Evolutionary conservation across 30 jellyfish, hydroid and myxozoan species (phyloP), one percentile per base, ranked within the genome.

Genomic region (Hydra vulgaris): DNA sequence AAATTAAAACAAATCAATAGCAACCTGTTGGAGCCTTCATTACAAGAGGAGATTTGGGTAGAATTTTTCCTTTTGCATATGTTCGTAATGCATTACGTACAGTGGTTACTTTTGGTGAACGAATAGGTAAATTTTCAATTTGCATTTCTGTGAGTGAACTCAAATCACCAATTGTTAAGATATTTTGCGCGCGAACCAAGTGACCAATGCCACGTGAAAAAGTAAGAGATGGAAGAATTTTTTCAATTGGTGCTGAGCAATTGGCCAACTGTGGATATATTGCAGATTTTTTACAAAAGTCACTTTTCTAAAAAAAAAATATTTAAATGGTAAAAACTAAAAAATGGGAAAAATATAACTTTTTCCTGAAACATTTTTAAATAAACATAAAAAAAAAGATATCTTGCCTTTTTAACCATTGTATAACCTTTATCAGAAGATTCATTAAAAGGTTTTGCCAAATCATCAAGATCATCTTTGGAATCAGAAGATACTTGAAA

Each of bases 121-220:
- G 95, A 20, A 90, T 85, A 17, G 97, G 97, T n/a, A 90, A 88
- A 17, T 79, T 69, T 77, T 90, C 94, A 17, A 90, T 86, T 53
- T 90, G 97, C 15, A 76, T 24, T 56, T 86, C 96, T 24, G 95
- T 80, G 74, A 90, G 80, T 3, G 95, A 89, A 53, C 95, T 80
- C 0, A 90, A 77, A 56, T 90, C 80, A 23, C 97, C 97, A 18
- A 90, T 82, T 17, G 97, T 90, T 26, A 78, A 85, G 53, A 90
- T 90, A 67, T 90, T 90, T 66, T 86, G 97, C 27, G 97, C 95
- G 23, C 97, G 87, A 68, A 90, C 85, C 15, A 90, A 23, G 79
- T 90, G 91, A 79, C 96, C 95, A 52, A 86, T 75, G 17, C 97
- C 97, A 72, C 95, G 87, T 1, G 97, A 90, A 83, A 88, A 86